Percentiles rank a stretch among this genome's conserved stretches.
Evolutionary conservation across 2,888 invertebrate genomes (phyloP).

Genomic region (Carcina quercana): DNA sequence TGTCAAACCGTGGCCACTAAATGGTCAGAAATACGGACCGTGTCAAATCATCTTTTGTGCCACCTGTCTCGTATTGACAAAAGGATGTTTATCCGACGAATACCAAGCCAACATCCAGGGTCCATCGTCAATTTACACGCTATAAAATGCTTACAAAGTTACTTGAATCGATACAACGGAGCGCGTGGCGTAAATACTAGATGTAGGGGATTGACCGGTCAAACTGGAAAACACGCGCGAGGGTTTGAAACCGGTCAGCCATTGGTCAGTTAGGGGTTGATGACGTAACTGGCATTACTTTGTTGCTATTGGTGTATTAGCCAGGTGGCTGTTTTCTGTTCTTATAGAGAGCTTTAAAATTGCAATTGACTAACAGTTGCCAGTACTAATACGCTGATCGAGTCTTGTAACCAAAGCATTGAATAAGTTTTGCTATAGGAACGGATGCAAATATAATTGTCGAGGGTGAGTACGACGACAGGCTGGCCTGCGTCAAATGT

Average conservation of each 20-base stretch:
- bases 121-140: slow-evolving; percentile 55
- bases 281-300: slow-evolving; percentile 15
- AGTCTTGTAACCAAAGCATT: too few relatives aligned
- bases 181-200: slow-evolving; percentile 23
- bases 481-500: slow-evolving; percentile 32
- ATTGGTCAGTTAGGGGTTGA: slow-evolving; percentile 52
- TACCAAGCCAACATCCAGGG: slow-evolving; percentile 56
- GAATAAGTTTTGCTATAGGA: too few relatives aligned
- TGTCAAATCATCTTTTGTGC: slow-evolving; percentile 56
- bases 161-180: slow-evolving; percentile 22
- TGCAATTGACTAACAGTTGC: neutral
- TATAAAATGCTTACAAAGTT: slow-evolving; percentile 33
- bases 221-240: slow-evolving; percentile 43
- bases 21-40: slow-evolving; percentile 58
- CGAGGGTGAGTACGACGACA: slow-evolving; percentile 27
- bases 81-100: slow-evolving; percentile 49
- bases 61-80: slow-evolving; percentile 55
- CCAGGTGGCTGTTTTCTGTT: slow-evolving; percentile 38
- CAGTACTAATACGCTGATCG: too few relatives aligned
- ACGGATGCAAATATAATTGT: slow-evolving; percentile 28
- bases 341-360: neutral
- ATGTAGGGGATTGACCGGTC: slow-evolving; percentile 12
- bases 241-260: slow-evolving; percentile 50
- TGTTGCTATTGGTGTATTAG: slow-evolving; percentile 38
- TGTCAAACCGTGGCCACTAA: slow-evolving; percentile 53